Base-by-base conservation (phyloP, 2,797 vertebrate species). In the Novumbra hubbsi region DNA sequence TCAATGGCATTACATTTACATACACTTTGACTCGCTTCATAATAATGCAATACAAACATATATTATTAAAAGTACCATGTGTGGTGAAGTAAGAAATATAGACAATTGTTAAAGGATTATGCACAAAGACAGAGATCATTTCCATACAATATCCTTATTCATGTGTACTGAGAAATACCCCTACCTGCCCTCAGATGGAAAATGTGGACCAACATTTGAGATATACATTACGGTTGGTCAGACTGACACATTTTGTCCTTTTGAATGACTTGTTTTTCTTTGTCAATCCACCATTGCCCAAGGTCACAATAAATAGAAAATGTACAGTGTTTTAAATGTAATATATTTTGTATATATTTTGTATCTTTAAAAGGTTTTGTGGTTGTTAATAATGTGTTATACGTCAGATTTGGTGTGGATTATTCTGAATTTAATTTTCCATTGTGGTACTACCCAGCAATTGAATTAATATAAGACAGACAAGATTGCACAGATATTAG, bases 291-390 rank as follows among this genome's bases (percentile, higher is more conserved):
- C 78, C 28, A 74, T 78, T 73, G 28, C 65, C 41, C 55, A 78
- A 32, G 63, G 63, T 74, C 30, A 62, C 28, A 38, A 12, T 81
- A 81, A 84, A 83, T 73, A 81, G 76, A 48, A 77, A 24, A 24
- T n/a, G 14, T 24, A 60, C 9, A 60, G 67, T 76, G 70, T 66
- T 55, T 72, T 74, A 77, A 70, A 84, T 85, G 88, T 89, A 71
- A 83, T 87, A 87, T 84, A 82, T 90, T 89, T 89, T 88, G 80
- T 86, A 86, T 38, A 38, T 38, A 38, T 38, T 38, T 38, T 38
- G 34, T 38, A 83, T 86, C 45, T 64, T 71, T 83, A 75, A 85
- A 75, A 70, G 72, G 82, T 63, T 17, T 86, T 81, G 86, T 88
- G 73, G 80, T 84, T 82, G 79, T 88, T 89, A 78, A 77, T 78